Conservation (phyloP, 2,113 vertebrate genomes). For the Grantiella picta region DNA sequence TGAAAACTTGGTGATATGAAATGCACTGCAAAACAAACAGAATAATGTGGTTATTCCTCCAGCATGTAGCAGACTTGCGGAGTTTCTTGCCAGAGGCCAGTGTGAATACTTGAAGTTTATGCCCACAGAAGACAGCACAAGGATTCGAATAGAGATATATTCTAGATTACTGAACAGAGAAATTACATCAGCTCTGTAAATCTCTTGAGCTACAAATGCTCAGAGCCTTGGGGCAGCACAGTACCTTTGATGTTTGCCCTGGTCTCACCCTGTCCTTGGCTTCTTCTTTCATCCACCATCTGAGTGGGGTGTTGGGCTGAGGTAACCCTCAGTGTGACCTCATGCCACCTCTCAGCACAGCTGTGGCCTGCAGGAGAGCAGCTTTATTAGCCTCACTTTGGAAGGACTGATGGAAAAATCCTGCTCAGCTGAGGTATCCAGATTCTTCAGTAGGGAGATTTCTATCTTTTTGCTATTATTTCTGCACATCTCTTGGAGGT, state of each 20-base stretch:
- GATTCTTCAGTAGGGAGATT: background rate
- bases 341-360: accelerated
- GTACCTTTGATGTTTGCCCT: background rate
- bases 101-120: background rate
- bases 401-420: background rate
- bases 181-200: background rate
- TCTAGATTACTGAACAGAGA: background rate
- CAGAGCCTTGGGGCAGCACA: background rate
- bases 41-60: background rate
- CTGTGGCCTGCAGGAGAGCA: background rate
- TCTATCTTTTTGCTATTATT: background rate
- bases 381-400: background rate
- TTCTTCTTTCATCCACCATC: background rate
- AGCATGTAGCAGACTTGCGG: background rate
- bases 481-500: background rate
- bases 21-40: background rate
- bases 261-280: background rate
- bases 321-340: background rate
- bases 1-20: background rate
- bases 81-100: background rate
- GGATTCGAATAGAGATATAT: background rate
- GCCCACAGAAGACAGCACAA: background rate
- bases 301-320: background rate
- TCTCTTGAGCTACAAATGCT: background rate
- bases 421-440: background rate